These are phyloP conservation scores for Pinctada fucata DNA, from an alignment of 2,888 invertebrate species.

Conservation along the genomic window DNA sequence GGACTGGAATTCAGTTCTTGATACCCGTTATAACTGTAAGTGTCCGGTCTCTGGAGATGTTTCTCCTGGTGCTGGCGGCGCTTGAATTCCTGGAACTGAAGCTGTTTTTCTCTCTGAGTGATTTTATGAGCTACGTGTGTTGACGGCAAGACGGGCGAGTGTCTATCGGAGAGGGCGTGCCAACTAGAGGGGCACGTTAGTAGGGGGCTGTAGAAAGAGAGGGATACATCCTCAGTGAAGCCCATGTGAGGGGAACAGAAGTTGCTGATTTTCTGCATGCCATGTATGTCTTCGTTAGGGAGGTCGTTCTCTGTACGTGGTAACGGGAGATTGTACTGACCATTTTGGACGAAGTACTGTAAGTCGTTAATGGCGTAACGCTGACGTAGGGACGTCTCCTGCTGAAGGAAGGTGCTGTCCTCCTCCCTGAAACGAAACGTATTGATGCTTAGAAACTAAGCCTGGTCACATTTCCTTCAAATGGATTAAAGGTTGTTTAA, in stretches of 20 bases:
- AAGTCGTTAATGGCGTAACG: conserved; percentile 60
- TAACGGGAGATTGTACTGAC: conserved; percentile 21
- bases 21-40: not conserved
- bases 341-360: conserved; percentile 45
- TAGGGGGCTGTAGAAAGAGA: conserved; percentile 47
- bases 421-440: conserved; percentile 57
- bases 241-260: conserved; percentile 42
- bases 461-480: no score
- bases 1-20: not conserved
- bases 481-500: no score
- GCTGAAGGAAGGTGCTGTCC: conserved; percentile 68
- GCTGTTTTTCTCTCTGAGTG: conserved; percentile 57
- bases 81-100: conserved; percentile 57
- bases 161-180: conserved; percentile 64
- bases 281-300: conserved; percentile 30
- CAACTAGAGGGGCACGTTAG: conserved; percentile 68
- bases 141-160: conserved; percentile 69
- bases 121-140: conserved; percentile 63
- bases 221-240: conserved; percentile 42
- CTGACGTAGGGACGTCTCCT: conserved; percentile 59
- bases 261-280: conserved; percentile 28
- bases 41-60: not conserved
- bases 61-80: conserved; percentile 47
- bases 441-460: no score
- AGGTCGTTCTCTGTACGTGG: conserved; percentile 9